A percentile compares a stretch with the other conserved stretches of the same genome.
These are phyloP conservation scores for Morpho achilles DNA, from an alignment of 2,888 invertebrate genomes.

Conservation along the genomic window DNA sequence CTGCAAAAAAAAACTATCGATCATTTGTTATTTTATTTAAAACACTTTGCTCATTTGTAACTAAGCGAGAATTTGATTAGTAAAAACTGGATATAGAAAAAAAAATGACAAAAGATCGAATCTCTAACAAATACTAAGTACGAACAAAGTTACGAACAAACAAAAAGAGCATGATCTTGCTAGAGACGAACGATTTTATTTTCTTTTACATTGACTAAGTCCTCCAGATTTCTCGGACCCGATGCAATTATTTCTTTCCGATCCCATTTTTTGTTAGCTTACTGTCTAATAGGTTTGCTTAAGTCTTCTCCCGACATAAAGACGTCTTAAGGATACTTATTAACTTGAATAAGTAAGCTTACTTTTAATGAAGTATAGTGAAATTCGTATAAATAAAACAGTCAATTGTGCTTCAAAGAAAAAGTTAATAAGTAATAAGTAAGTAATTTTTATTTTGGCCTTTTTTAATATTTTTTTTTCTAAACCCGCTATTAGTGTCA, in stretches of 20 bases:
- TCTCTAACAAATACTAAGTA: background rate
- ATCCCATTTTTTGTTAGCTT: conserved; percentile 54
- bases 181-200: conserved; percentile 25
- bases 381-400: conserved; percentile 18
- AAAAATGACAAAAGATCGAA: background rate
- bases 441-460: too few species aligned
- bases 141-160: conserved; percentile 7
- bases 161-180: conserved; percentile 15
- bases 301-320: conserved; percentile 60
- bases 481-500: too few species aligned
- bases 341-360: conserved; percentile 62
- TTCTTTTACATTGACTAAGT: conserved; percentile 25
- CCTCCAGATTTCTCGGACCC: conserved; percentile 23
- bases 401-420: too few species aligned
- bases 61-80: too few species aligned
- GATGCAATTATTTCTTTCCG: conserved; percentile 45
- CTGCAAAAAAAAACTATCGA: too few species aligned
- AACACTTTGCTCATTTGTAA: too few species aligned
- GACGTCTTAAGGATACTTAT: conserved; percentile 68
- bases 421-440: too few species aligned
- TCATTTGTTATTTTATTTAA: too few species aligned
- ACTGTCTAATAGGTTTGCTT: conserved; percentile 51
- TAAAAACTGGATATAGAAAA: too few species aligned
- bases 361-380: conserved; percentile 36
- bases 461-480: too few species aligned